Conservation (phyloP, 2,797 vertebrate genomes). For the Catharus ustulatus region DNA sequence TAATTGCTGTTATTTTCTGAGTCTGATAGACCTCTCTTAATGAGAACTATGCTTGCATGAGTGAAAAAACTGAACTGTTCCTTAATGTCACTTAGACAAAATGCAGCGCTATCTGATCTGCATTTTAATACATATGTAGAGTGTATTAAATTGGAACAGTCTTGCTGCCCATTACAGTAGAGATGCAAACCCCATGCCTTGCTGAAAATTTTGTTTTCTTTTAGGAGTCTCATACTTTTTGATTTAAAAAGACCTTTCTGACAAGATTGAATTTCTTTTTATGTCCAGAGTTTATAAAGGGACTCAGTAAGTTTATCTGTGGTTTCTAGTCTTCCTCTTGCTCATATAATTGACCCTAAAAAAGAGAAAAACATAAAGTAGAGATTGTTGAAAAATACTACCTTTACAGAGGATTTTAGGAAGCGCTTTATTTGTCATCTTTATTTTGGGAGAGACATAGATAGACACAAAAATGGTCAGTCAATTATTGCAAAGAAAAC, state of each 20-base stretch:
- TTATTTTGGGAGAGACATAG: background rate
- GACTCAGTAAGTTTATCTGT: background rate
- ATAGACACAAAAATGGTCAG: background rate
- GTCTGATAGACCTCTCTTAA: background rate
- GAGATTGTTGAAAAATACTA: background rate
- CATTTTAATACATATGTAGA: background rate
- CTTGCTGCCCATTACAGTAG: background rate
- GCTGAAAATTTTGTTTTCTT: background rate
- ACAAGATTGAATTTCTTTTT: background rate
- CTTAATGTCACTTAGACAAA: background rate
- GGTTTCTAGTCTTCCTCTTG: background rate
- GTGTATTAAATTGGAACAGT: background rate
- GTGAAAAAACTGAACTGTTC: background rate
- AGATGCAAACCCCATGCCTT: rapidly evolving
- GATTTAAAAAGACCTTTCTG: background rate
- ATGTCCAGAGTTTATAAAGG: background rate
- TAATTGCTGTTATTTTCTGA: background rate
- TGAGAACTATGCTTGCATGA: rapidly evolving
- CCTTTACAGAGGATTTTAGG: background rate
- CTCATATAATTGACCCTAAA: slow-evolving; percentile 10
- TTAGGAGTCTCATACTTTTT: background rate
- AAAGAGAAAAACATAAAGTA: background rate
- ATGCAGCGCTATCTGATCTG: background rate
- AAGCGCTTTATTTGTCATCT: background rate
- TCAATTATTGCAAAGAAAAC: slow-evolving; percentile 1